Evolutionary conservation across 2,888 invertebrate species (phyloP), one percentile per base, ranked within the genome.

Genomic region (Chesias legatella): DNA sequence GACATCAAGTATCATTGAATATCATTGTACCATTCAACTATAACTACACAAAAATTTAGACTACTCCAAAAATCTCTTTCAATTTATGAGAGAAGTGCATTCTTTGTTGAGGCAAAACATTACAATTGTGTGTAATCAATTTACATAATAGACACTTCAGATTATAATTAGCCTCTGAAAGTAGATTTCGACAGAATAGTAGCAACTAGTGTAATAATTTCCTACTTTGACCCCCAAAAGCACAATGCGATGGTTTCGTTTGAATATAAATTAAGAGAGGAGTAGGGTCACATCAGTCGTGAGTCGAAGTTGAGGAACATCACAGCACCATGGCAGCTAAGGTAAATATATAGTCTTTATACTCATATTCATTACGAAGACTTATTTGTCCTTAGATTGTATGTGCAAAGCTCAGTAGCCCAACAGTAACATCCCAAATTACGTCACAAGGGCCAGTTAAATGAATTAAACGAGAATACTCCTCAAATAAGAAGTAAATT

Each of bases 161-260:
- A 55, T 66, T 51, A 49, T 70, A 70, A 72, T 72, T 69, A 68
- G 63, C 61, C 58, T 67, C 64, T 70, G 65, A 64, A 70, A 66
- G 53, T 42, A 58, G 50, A 53, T 72, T 70, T 58, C 69, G 64
- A 61, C 54, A 66, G 51, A 55, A 51, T 37, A 53, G 50, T 52
- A 63, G 57, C 60, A 63, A 57, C 65, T 53, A 62, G 58, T 65
- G 65, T 58, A 67, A 59, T 56, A 53, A 67, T 68, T 68, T 70
- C 67, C 62, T 67, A 63, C 62, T 67, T 59, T 67, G 76, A 67
- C 78, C 77, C 75, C 68, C 69, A 75, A 73, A 69, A 63, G 48
- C 58, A 66, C 67, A 68, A 65, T 63, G 55, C 56, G 56, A 40
- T 56, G 58, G 56, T 51, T 60, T 58, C 50, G 62, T 60, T 58